Evolutionary conservation across 2,888 invertebrate genomes (phyloP).

Genomic region (Hoplodrina ambigua): DNA sequence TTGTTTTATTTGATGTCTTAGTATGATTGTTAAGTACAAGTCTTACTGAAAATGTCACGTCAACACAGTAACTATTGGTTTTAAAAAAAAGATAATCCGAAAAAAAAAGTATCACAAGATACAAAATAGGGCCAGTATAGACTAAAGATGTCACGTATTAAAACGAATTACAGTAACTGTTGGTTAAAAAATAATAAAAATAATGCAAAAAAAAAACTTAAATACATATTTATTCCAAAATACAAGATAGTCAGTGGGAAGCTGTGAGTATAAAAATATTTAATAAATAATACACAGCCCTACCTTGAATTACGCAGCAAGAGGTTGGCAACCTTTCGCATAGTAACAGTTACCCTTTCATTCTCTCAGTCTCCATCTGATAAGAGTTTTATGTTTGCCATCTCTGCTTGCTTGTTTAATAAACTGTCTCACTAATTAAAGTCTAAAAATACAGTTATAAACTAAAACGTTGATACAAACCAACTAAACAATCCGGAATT

Average conservation of each 20-base stretch:
- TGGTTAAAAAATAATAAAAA: neutral
- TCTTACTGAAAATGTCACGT: no score
- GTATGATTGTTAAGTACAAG: no score
- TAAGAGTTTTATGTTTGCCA: slow-evolving; percentile 25
- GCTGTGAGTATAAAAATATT: neutral
- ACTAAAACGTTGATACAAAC: slow-evolving; percentile 1
- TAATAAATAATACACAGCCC: neutral
- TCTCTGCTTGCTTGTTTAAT: slow-evolving; percentile 12
- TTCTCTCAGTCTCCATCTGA: slow-evolving; percentile 21
- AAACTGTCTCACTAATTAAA: slow-evolving; percentile 30
- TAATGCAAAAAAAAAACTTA: neutral
- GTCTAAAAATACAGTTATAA: neutral
- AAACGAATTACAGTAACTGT: neutral
- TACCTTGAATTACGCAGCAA: neutral
- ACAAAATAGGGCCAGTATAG: no score
- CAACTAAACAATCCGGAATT: slow-evolving; percentile 29
- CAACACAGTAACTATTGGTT: no score
- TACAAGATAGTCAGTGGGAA: neutral
- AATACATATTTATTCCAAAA: neutral
- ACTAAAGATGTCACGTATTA: neutral
- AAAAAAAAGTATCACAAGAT: no score
- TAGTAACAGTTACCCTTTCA: slow-evolving; percentile 29
- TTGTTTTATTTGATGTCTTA: no score
- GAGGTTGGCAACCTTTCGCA: slow-evolving; percentile 27
- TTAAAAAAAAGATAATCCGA: no score